Conservation (phyloP, 1,140 invertebrate genomes). For the Leguminivora glycinivorella region DNA sequence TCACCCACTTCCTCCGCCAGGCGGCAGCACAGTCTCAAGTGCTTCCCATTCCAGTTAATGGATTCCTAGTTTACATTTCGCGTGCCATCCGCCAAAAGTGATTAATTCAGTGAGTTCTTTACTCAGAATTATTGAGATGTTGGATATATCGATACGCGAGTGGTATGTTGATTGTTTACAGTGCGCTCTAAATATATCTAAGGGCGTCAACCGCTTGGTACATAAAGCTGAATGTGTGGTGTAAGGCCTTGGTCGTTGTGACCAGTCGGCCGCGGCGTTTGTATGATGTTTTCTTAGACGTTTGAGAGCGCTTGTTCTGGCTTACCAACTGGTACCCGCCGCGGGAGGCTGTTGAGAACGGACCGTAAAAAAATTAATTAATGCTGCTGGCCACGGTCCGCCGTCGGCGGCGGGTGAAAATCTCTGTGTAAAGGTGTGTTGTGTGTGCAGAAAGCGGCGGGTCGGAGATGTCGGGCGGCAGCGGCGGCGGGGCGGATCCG, state of each 20-base stretch:
- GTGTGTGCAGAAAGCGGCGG: slow-evolving; percentile 62
- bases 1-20: slow-evolving; percentile 29
- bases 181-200: slow-evolving; percentile 15
- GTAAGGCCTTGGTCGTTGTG: not conserved
- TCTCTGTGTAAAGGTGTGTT: slow-evolving; percentile 6
- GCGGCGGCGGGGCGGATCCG: slow-evolving; percentile 36
- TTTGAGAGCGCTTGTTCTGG: no score
- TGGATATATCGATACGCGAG: not conserved
- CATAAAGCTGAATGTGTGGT: not conserved
- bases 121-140: not conserved
- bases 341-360: no score
- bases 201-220: not conserved
- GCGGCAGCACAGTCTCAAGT: not conserved
- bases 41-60: slow-evolving; percentile 8
- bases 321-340: no score
- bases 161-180: slow-evolving; percentile 13
- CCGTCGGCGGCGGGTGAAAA: no score
- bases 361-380: no score
- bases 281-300: no score
- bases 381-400: no score
- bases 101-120: not conserved
- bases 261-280: no score
- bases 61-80: slow-evolving; percentile 7
- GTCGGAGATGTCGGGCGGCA: slow-evolving; percentile 64
- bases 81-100: slow-evolving; percentile 5